Evolutionary conservation across 1,140 invertebrate species (phyloP).

Genomic region (Laupala kohalensis): DNA sequence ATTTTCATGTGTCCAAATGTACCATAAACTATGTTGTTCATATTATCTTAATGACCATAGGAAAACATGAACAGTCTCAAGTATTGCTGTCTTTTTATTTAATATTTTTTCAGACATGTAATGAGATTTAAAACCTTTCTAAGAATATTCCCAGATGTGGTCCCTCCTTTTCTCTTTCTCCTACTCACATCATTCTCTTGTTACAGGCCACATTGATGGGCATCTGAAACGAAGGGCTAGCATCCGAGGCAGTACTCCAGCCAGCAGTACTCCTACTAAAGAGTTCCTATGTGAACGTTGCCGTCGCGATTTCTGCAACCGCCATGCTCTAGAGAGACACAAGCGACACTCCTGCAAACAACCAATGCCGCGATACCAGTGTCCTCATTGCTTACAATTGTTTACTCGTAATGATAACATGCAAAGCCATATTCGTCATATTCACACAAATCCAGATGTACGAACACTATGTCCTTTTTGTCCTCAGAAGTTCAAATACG

Average conservation of each 20-base stretch:
- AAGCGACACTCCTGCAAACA: slow-evolving; percentile 35
- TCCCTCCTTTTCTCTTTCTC: not conserved
- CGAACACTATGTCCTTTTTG: not conserved
- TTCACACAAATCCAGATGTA: not conserved
- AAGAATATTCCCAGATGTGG: too few relatives aligned
- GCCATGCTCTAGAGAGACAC: slow-evolving; percentile 22
- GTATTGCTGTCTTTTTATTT: too few relatives aligned
- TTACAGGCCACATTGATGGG: not conserved
- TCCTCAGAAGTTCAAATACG: not conserved
- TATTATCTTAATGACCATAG: too few relatives aligned
- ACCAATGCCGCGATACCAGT: slow-evolving; percentile 32
- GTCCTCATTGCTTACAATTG: slow-evolving; percentile 30
- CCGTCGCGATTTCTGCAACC: not conserved
- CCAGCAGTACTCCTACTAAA: too few relatives aligned
- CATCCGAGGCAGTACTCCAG: too few relatives aligned
- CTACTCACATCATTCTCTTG: not conserved
- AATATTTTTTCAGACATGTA: too few relatives aligned
- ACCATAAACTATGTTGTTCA: too few relatives aligned
- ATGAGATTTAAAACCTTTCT: too few relatives aligned
- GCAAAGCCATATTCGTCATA: slow-evolving; percentile 27
- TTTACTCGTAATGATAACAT: slow-evolving; percentile 28
- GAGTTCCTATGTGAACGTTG: not conserved
- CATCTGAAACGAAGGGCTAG: too few relatives aligned
- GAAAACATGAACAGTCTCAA: too few relatives aligned
- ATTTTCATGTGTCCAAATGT: too few relatives aligned